A percentile compares a stretch with the other conserved stretches of the same genome.
phyloP scores from a whole-genome alignment of 1,140 invertebrate species.

The Goniozus legneri region DNA sequence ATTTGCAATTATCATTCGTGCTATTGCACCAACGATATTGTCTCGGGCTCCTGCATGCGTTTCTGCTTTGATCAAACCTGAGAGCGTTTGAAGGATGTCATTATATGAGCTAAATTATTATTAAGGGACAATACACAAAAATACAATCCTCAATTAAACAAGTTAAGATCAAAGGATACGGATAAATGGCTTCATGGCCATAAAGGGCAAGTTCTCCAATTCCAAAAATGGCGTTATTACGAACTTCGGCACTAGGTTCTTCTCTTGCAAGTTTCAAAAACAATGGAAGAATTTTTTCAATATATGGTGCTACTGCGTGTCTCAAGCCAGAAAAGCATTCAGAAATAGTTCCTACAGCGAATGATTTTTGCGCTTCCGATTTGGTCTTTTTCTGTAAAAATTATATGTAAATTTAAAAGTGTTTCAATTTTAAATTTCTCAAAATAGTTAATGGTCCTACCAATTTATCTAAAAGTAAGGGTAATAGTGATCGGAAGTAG shows the following conservation, averaged over 20 bases:
- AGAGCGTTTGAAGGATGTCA: constrained; percentile 65
- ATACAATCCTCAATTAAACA: neutral
- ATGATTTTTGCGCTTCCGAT: constrained; percentile 65
- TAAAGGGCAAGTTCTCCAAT: constrained; percentile 69
- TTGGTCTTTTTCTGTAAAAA: constrained; percentile 56
- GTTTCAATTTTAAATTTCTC: constrained; percentile 17
- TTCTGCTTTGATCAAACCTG: constrained; percentile 63
- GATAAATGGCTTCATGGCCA: constrained; percentile 59
- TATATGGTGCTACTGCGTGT: constrained; percentile 56
- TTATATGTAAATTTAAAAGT: constrained; percentile 9
- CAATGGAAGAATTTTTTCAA: constrained; percentile 60
- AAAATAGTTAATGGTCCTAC: constrained; percentile 46
- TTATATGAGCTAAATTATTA: constrained; percentile 55
- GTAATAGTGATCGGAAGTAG: constrained; percentile 64
- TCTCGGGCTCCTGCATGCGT: constrained; percentile 63
- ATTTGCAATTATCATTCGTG: constrained; percentile 69
- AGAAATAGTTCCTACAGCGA: constrained; percentile 69
- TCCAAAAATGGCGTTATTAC: constrained; percentile 75
- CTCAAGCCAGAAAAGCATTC: constrained; percentile 67
- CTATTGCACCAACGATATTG: constrained; percentile 76
- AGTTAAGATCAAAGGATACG: constrained; percentile 53
- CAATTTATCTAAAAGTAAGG: constrained; percentile 61
- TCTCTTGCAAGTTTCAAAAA: constrained; percentile 60
- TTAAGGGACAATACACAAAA: constrained; percentile 22
- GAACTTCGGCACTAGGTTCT: constrained; percentile 67